A percentile compares a stretch with the other conserved stretches of the same genome.
phyloP scores from a whole-genome alignment of 2,113 vertebrate species.

The Cyphomyrus plagiostoma region DNA sequence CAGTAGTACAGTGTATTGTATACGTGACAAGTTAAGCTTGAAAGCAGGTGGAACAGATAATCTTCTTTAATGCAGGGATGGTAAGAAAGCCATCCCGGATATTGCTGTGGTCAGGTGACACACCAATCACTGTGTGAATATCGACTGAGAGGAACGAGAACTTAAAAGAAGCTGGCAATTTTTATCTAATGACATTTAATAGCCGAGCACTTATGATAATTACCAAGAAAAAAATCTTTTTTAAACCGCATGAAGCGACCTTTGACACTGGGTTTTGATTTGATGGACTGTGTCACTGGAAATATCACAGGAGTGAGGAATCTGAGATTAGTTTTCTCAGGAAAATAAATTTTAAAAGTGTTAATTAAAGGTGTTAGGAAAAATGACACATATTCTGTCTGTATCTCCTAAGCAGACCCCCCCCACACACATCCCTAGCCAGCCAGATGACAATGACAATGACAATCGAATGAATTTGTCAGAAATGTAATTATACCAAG shows the following conservation, averaged over 20 bases:
- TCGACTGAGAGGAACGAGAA: background rate
- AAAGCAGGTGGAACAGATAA: background rate
- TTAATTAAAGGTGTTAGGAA: background rate
- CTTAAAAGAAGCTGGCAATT: conserved; percentile 8
- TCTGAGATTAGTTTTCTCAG: background rate
- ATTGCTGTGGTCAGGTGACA: background rate
- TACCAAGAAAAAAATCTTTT: conserved; percentile 12
- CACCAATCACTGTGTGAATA: conserved; percentile 9
- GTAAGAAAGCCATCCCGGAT: background rate
- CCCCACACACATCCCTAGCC: background rate
- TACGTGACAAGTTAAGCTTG: background rate
- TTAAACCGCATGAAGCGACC: background rate
- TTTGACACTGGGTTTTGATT: background rate
- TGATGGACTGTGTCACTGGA: background rate
- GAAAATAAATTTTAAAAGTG: background rate
- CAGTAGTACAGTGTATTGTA: background rate
- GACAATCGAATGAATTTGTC: background rate
- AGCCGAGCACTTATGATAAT: background rate
- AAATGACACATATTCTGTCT: background rate
- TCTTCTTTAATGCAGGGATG: background rate
- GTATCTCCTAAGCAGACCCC: background rate
- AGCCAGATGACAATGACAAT: background rate
- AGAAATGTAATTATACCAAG: background rate
- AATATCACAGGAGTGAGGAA: background rate
- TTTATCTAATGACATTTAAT: conserved; percentile 7